Conservation (phyloP, 2,888 invertebrate genomes). For the Phyto melanocephala region DNA sequence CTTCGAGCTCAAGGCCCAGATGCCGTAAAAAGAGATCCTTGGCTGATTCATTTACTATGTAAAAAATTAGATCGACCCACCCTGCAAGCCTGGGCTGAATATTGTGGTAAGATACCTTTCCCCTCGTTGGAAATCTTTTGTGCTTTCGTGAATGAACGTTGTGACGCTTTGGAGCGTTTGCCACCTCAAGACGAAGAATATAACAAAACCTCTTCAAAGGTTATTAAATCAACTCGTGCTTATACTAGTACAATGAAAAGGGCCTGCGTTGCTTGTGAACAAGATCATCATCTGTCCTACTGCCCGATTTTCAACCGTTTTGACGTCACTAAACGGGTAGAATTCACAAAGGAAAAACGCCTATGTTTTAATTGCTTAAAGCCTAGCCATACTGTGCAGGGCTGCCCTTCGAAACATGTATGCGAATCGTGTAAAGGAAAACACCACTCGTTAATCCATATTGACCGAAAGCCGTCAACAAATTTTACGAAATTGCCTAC, state of each 20-base stretch:
- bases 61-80: constrained; percentile 42
- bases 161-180: constrained; percentile 32
- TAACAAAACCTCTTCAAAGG: neutral
- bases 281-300: neutral
- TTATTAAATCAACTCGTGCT: neutral
- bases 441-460: constrained; percentile 13
- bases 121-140: constrained; percentile 29
- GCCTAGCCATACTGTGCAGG: constrained; percentile 9
- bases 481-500: too few species aligned
- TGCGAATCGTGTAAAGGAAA: constrained; percentile 33
- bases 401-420: constrained; percentile 19
- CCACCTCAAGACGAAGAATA: neutral
- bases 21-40: constrained; percentile 49
- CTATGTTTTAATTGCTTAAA: constrained; percentile 40
- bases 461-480: constrained; percentile 13
- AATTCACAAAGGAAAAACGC: neutral
- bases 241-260: neutral
- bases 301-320: neutral
- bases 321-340: neutral
- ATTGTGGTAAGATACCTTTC: constrained; percentile 30
- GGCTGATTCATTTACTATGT: constrained; percentile 41
- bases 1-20: constrained; percentile 37
- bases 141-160: constrained; percentile 31
- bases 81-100: constrained; percentile 39
- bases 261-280: neutral